Evolutionary conservation across 1,140 invertebrate species (phyloP).

Genomic region (Zaprionus taronus): DNA sequence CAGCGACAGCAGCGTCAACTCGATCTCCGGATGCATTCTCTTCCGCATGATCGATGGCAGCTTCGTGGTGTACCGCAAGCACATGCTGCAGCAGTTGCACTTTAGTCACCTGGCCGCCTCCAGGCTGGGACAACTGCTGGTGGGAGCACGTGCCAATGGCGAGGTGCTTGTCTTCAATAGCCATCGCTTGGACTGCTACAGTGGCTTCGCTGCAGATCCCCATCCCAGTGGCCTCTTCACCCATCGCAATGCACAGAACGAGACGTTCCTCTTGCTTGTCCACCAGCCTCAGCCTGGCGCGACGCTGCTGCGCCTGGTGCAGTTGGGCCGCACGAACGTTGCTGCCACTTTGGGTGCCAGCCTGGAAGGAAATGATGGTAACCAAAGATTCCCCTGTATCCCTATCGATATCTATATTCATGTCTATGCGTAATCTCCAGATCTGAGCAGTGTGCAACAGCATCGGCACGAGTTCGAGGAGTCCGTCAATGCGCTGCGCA

Average conservation of each 20-base stretch:
- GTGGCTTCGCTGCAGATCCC: conserved; percentile 48
- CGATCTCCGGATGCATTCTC: conserved; percentile 37
- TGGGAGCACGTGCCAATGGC: conserved; percentile 57
- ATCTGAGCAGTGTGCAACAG: conserved; percentile 59
- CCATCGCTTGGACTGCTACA: conserved; percentile 72
- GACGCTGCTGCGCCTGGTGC: conserved; percentile 65
- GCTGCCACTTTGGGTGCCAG: conserved; percentile 17
- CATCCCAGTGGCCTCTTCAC: conserved; percentile 47
- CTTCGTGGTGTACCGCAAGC: conserved; percentile 64
- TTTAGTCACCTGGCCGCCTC: conserved; percentile 54
- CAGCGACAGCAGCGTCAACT: not conserved
- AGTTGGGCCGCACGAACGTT: conserved; percentile 49
- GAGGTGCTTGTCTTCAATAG: conserved; percentile 69
- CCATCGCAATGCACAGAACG: conserved; percentile 58
- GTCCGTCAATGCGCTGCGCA: conserved; percentile 54
- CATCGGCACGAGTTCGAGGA: conserved; percentile 74
- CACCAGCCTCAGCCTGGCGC: conserved; percentile 30
- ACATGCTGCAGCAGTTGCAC: conserved; percentile 39
- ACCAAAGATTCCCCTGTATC: not conserved
- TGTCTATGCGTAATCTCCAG: conserved; percentile 23
- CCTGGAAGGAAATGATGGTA: conserved; percentile 56
- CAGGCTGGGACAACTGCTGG: conserved; percentile 50
- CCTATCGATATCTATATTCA: not conserved
- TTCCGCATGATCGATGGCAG: conserved; percentile 73
- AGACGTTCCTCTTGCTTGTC: conserved; percentile 61